Evolutionary conservation across 2,797 vertebrate genomes (phyloP).

Genomic region (Enteromius unitaeniatus): DNA sequence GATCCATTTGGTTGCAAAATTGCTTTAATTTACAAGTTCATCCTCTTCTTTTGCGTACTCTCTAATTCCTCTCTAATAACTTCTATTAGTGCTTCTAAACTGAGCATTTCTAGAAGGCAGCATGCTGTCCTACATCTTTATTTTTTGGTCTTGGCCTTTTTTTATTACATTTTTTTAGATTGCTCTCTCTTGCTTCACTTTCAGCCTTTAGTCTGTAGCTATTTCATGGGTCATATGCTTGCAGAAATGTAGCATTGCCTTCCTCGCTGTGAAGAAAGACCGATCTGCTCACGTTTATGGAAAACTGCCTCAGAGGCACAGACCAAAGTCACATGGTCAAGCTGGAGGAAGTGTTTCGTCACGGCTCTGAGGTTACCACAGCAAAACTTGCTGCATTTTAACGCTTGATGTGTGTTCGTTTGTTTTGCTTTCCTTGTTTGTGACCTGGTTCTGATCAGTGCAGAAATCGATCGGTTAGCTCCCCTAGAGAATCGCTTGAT

Average conservation of each 20-base stretch:
- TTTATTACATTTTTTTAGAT: not conserved
- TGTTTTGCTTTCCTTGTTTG: constrained; percentile 19
- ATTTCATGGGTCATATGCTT: constrained; percentile 39
- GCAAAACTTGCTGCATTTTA: not conserved
- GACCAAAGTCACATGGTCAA: constrained; percentile 30
- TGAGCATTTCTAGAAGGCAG: not conserved
- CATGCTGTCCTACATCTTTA: constrained; percentile 6
- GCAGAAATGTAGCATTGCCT: constrained; percentile 36
- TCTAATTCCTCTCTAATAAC: not conserved
- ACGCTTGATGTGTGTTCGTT: not conserved
- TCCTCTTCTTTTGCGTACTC: not conserved
- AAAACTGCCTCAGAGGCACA: constrained; percentile 22
- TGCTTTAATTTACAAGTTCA: not conserved
- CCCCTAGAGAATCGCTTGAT: not conserved
- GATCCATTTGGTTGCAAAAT: constrained; percentile 4
- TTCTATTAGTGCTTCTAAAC: not conserved
- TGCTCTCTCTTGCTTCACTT: not conserved
- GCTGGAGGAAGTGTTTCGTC: constrained; percentile 45
- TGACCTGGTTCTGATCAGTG: constrained; percentile 18
- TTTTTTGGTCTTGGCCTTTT: constrained; percentile 5
- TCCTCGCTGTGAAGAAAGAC: constrained; percentile 24
- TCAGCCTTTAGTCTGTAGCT: not conserved
- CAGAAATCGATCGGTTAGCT: constrained; percentile 16
- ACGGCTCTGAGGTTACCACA: constrained; percentile 32
- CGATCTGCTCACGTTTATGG: constrained; percentile 29